Evolutionary conservation across 2,797 vertebrate genomes (phyloP).

Genomic region (Poecilia gillii): DNA sequence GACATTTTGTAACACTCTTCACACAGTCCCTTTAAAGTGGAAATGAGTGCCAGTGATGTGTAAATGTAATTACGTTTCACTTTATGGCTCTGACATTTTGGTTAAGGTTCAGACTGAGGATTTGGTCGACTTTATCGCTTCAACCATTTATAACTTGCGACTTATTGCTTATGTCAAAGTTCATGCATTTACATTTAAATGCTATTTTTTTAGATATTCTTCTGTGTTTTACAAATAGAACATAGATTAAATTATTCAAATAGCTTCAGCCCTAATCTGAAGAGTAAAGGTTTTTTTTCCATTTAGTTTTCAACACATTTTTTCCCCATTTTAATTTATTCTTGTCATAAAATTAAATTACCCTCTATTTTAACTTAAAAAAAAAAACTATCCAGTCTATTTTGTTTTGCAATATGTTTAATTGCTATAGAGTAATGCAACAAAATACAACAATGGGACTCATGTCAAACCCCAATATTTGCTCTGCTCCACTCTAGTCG

Average conservation of each 20-base stretch:
- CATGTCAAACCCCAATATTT: background rate
- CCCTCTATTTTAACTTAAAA: no score
- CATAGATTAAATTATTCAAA: background rate
- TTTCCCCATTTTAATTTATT: background rate
- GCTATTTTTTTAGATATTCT: background rate
- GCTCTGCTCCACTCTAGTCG: background rate
- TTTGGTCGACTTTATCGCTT: conserved; percentile 42
- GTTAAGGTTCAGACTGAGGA: conserved; percentile 37
- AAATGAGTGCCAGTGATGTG: conserved; percentile 41
- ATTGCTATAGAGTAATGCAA: background rate
- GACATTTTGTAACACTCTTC: conserved; percentile 28
- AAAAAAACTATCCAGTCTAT: background rate
- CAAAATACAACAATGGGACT: background rate
- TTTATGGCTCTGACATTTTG: conserved; percentile 37
- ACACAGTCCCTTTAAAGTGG: conserved; percentile 37
- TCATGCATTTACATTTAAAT: conserved; percentile 9
- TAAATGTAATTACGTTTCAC: conserved; percentile 52
- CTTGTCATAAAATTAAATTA: no score
- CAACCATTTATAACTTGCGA: conserved; percentile 31
- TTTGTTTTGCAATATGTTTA: background rate
- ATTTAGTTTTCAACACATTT: background rate
- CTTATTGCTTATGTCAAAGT: conserved; percentile 3
- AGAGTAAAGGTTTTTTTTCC: background rate
- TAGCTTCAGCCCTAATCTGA: background rate
- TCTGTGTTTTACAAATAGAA: background rate